Conservation (phyloP, 2,113 vertebrate genomes). For the Lophius piscatorius region DNA sequence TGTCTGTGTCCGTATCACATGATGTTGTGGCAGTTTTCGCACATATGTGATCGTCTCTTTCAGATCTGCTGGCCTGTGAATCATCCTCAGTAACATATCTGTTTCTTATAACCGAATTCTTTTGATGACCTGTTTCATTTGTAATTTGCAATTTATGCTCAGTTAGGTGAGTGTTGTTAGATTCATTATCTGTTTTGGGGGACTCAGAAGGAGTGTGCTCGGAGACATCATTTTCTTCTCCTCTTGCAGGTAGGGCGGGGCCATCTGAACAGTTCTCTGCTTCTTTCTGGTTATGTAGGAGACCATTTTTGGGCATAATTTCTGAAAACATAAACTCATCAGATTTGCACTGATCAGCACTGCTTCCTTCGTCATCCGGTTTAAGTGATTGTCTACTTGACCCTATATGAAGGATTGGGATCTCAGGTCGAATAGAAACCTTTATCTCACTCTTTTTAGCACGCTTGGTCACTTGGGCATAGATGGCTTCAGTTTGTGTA, state of each 20-base stretch:
- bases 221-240: constrained; percentile 42
- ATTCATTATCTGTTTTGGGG: constrained; percentile 30
- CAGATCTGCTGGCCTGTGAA: constrained; percentile 5
- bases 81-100: constrained; percentile 51
- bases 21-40: constrained; percentile 8
- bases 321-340: constrained; percentile 74
- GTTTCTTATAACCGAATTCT: constrained; percentile 33
- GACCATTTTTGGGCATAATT: constrained; percentile 76
- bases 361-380: constrained; percentile 40
- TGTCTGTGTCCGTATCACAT: constrained; percentile 9
- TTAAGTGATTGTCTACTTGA: constrained; percentile 62
- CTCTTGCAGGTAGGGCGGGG: constrained; percentile 74
- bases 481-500: constrained; percentile 78
- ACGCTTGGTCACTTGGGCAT: constrained; percentile 83
- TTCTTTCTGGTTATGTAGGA: constrained; percentile 74
- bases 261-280: constrained; percentile 62
- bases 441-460: constrained; percentile 82
- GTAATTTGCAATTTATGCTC: constrained; percentile 34
- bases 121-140: constrained; percentile 29
- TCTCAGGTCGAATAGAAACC: constrained; percentile 77
- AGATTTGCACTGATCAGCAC: constrained; percentile 58
- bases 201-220: constrained; percentile 31
- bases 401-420: constrained; percentile 80
- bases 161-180: constrained; percentile 35
- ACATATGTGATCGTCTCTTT: constrained; percentile 16